Evolutionary conservation across 2,113 vertebrate genomes (phyloP).

Genomic region (Phalacrocorax carbo): DNA sequence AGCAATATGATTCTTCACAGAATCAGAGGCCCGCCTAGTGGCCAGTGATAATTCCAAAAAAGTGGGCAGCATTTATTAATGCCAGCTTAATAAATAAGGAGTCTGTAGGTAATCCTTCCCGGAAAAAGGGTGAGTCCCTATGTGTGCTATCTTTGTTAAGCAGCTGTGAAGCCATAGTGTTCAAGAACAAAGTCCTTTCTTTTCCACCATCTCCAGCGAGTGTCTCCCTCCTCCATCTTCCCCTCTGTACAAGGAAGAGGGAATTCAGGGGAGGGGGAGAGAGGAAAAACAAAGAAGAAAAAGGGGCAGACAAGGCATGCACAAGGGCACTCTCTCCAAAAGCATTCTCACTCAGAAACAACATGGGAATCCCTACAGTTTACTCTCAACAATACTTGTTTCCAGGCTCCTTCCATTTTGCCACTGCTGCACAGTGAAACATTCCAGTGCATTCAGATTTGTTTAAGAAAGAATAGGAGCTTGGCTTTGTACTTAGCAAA

Average conservation of each 20-base stretch:
- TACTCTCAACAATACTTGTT: not conserved
- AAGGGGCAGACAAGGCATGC: not conserved
- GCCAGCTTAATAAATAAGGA: not conserved
- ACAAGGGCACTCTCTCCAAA: not conserved
- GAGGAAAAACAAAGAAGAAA: no score
- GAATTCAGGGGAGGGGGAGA: not conserved
- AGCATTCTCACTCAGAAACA: not conserved
- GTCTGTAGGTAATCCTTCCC: not conserved
- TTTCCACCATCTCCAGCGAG: not conserved
- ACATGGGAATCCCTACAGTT: not conserved
- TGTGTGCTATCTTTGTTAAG: not conserved
- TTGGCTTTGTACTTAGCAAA: not conserved
- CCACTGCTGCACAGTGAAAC: not conserved
- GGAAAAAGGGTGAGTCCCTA: not conserved
- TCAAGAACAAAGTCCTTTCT: not conserved
- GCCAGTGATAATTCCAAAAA: not conserved
- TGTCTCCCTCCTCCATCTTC: not conserved
- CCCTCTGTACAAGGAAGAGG: not conserved
- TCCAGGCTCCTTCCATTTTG: not conserved
- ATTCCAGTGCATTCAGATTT: not conserved
- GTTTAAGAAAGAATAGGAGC: not conserved
- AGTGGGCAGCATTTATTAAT: not conserved
- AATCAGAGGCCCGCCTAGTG: not conserved
- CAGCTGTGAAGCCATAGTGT: not conserved
- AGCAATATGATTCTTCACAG: not conserved